A percentile compares a stretch with the other conserved stretches of the same genome.
phyloP scores from a whole-genome alignment of 2,797 vertebrate species.

The Myotis myotis region DNA sequence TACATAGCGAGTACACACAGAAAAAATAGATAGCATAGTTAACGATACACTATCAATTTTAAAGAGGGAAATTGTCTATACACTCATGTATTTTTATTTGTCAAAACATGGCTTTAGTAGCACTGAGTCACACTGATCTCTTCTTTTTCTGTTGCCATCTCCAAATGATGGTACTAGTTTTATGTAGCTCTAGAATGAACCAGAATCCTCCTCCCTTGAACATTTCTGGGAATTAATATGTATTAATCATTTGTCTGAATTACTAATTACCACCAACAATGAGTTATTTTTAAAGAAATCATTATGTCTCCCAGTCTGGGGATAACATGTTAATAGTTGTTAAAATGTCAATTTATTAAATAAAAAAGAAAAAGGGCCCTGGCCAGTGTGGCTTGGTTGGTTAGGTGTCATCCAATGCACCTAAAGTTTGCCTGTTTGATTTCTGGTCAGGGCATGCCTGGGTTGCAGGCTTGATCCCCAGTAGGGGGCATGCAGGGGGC shows the following conservation, averaged over 20 bases:
- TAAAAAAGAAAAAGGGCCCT: not conserved
- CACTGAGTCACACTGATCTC: not conserved
- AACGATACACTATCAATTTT: not conserved
- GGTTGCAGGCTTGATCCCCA: no score
- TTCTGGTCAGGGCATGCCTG: no score
- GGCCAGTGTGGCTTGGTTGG: no score
- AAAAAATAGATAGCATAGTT: not conserved
- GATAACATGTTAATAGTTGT: not conserved
- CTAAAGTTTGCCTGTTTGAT: no score
- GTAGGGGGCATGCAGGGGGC: no score
- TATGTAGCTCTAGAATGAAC: not conserved
- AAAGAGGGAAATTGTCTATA: not conserved
- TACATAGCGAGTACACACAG: not conserved
- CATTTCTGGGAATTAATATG: not conserved
- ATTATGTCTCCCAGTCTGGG: not conserved
- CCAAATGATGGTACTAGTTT: not conserved
- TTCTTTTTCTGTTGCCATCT: not conserved
- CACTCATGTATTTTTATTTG: not conserved
- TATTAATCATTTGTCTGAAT: not conserved
- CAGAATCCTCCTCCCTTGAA: not conserved
- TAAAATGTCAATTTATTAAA: not conserved
- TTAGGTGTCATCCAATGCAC: no score
- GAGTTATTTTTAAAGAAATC: not conserved
- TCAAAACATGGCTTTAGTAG: not conserved
- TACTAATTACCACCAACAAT: not conserved